A percentile compares a stretch with the other conserved stretches of the same genome.
Conservation (phyloP, 2,797 vertebrate species). For the Phylloscopus collybita region DNA sequence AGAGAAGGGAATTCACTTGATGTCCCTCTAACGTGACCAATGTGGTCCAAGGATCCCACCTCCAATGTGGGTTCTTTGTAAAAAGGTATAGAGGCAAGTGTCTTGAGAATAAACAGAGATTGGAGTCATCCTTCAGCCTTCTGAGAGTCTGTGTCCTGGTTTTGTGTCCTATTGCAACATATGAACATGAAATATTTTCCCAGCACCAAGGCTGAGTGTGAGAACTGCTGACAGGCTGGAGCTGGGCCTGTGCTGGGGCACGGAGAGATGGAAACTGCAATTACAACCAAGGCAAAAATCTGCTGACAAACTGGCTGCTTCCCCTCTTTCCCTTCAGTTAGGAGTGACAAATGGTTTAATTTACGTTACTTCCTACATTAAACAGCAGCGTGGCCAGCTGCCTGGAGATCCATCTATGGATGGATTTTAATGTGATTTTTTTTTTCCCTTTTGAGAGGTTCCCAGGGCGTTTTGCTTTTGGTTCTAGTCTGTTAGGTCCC, state of each 20-base stretch:
- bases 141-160: too few species aligned
- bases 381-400: background rate
- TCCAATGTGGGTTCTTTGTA: too few species aligned
- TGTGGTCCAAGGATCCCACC: too few species aligned
- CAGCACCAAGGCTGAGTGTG: background rate
- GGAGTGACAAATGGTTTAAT: constrained; percentile 10
- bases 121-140: too few species aligned
- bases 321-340: background rate
- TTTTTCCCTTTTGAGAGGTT: background rate
- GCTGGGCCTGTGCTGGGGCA: background rate
- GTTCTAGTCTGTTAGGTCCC: constrained; percentile 21
- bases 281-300: background rate
- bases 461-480: background rate
- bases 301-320: background rate
- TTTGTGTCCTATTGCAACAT: too few species aligned
- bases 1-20: too few species aligned
- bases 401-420: background rate
- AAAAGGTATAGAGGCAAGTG: too few species aligned
- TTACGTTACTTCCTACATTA: background rate
- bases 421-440: background rate
- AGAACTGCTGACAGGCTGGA: background rate
- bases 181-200: background rate
- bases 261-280: background rate
- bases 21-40: too few species aligned
- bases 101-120: too few species aligned